Evolutionary conservation across 2,113 vertebrate genomes (phyloP).

Genomic region (Vombatus ursinus): DNA sequence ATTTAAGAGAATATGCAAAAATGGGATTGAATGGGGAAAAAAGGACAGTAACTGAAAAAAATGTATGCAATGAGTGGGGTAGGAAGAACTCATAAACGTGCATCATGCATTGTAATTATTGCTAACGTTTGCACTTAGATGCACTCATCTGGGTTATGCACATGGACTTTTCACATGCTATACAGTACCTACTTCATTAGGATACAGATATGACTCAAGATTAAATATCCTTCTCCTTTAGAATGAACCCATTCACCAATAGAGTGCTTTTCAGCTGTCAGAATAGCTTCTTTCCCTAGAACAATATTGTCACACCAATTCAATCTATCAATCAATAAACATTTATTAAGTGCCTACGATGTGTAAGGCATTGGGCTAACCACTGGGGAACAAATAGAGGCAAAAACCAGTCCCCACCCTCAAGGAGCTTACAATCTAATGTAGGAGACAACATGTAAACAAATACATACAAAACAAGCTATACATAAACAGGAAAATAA

Average conservation of each 20-base stretch:
- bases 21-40: background rate
- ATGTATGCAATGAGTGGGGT: background rate
- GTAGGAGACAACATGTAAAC: background rate
- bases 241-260: background rate
- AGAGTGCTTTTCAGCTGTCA: background rate
- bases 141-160: background rate
- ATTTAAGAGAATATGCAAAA: background rate
- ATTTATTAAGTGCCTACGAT: background rate
- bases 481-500: background rate
- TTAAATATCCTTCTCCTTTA: background rate
- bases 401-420: background rate
- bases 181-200: background rate
- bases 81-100: background rate
- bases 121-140: background rate
- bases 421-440: background rate
- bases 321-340: background rate
- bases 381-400: background rate
- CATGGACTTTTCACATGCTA: background rate
- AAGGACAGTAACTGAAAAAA: background rate
- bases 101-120: background rate
- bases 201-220: background rate
- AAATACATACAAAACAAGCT: background rate
- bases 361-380: background rate
- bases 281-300: background rate
- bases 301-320: background rate